Evolutionary conservation across 2,797 vertebrate genomes (phyloP), one percentile per base, ranked within the genome.

Genomic region (Margarornis squamiger): DNA sequence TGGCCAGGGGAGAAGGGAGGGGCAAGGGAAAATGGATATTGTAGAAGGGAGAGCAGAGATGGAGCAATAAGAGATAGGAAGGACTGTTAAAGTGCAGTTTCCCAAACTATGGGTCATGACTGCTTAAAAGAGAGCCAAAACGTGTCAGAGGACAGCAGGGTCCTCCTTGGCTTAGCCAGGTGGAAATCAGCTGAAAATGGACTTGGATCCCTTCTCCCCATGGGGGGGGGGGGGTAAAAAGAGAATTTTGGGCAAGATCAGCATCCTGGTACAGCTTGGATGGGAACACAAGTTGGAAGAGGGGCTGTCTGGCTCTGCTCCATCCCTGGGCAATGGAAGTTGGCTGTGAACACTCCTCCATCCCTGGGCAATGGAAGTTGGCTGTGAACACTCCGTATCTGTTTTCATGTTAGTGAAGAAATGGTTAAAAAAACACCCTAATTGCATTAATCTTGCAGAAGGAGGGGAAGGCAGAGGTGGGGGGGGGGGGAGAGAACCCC

Each of bases 41-140:
- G 65, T 38, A 90, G 85, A 41, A 95, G 96, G 83, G 75, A 63
- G 91, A 90, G 79, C 65, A 75, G 93, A 94, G 87, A 86, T 86
- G 95, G 94, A 96, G 88, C 82, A 93, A 85, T 61, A 58, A 54
- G 85, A 91, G 87, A 95, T 70, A 92, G 86, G 85, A 86, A 95
- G 73, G 76, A 66, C 68, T 43, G 27, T 59, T 90, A 80, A 80
- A 92, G 57, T 58, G 91, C 65, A 83, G 30, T 96, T 95, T 95
- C 95, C 93, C 84, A 81, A 94, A 70, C 62, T 62, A 2, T 36
- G 61, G 91, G 91, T 96, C 82, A 19, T 51, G 90, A 92, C 72
- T 19, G 0, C 68, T 83, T 65, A 41, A 52, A 67, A 71, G 49
- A 83, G 61, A 95, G 87, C 85, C 90, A 95, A 90, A 61, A 93